A percentile compares a stretch with the other conserved stretches of the same genome.
Conservation (phyloP, 2,888 invertebrate species). For the Melanostoma scalare region DNA sequence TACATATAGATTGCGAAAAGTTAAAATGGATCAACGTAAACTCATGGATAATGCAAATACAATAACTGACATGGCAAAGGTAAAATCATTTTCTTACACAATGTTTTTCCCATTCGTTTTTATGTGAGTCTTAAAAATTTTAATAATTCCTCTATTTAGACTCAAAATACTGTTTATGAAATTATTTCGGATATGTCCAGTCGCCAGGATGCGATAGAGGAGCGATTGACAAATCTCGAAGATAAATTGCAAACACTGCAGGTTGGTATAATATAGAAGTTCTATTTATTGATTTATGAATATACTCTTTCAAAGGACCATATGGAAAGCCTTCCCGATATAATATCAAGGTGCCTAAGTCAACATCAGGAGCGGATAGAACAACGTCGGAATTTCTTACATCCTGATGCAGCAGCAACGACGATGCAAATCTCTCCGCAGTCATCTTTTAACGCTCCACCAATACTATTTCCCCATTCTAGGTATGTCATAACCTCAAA, state of each 20-base stretch:
- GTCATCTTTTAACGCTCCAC: slow-evolving; percentile 82
- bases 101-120: not conserved
- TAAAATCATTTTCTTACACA: slow-evolving; percentile 82
- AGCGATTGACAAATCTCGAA: slow-evolving; percentile 95
- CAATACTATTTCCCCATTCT: slow-evolving; percentile 84
- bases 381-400: slow-evolving; percentile 92
- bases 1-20: slow-evolving; percentile 93
- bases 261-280: slow-evolving; percentile 80
- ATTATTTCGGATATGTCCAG: slow-evolving; percentile 98
- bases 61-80: slow-evolving; percentile 99
- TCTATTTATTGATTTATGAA: not conserved
- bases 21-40: slow-evolving; percentile 99
- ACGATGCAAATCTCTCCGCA: slow-evolving; percentile 83
- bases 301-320: slow-evolving; percentile 85
- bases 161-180: slow-evolving; percentile 98
- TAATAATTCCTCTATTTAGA: slow-evolving; percentile 84
- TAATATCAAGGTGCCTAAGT: slow-evolving; percentile 89
- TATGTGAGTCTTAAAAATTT: not conserved
- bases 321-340: slow-evolving; percentile 92
- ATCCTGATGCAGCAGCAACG: slow-evolving; percentile 91
- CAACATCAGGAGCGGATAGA: slow-evolving; percentile 91
- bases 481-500: slow-evolving; percentile 81
- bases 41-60: slow-evolving; percentile 99
- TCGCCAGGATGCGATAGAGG: slow-evolving; percentile 96
- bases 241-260: slow-evolving; percentile 94